These are phyloP conservation scores for Denticeps clupeoides DNA, from an alignment of 2,797 vertebrate species.

Conservation along the genomic window DNA sequence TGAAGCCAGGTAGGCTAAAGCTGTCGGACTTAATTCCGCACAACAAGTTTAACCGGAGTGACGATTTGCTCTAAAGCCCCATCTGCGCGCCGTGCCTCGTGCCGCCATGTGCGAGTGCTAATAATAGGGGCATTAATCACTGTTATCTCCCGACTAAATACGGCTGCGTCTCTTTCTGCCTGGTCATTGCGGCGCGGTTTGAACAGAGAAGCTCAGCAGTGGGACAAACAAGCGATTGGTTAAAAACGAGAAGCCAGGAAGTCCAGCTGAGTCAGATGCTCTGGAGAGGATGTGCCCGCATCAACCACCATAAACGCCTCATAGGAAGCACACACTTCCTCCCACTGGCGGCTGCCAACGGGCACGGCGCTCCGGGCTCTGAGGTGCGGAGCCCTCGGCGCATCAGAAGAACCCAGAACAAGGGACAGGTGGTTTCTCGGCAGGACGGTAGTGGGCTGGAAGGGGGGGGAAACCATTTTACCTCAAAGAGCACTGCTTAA, in stretches of 20 bases:
- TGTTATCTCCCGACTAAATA: not conserved
- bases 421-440: not conserved
- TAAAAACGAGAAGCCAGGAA: too few species aligned
- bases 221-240: too few species aligned
- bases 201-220: not conserved
- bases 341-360: conserved; percentile 8
- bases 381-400: too few species aligned
- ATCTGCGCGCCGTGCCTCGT: conserved; percentile 2
- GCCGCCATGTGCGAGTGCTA: conserved; percentile 5
- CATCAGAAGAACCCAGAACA: not conserved
- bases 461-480: not conserved
- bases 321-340: conserved; percentile 32
- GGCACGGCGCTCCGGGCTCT: too few species aligned
- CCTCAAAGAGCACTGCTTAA: not conserved
- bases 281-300: conserved; percentile 16
- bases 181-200: not conserved
- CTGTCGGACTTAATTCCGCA: conserved; percentile 5
- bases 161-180: not conserved
- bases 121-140: conserved; percentile 15
- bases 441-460: not conserved
- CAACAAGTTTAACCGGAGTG: conserved; percentile 5
- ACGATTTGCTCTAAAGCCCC: not conserved
- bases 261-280: conserved; percentile 27
- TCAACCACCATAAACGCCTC: conserved; percentile 15
- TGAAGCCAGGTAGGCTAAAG: too few species aligned